Conservation (phyloP, 2,113 vertebrate genomes). For the Suricata suricatta region DNA sequence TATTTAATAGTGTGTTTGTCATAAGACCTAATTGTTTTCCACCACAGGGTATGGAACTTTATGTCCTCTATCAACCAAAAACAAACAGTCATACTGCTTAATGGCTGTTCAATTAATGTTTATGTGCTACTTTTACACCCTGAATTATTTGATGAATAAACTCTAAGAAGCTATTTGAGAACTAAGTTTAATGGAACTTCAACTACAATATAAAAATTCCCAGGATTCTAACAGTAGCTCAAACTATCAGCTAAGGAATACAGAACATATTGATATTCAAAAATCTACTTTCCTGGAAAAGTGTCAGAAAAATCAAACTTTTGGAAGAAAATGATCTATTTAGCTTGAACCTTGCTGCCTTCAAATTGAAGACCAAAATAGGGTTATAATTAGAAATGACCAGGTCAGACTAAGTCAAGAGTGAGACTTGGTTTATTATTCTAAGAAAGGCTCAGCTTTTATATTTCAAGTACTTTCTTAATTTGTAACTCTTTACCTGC, state of each 20-base stretch:
- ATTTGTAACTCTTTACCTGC: conserved; percentile 7
- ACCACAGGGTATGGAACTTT: conserved; percentile 80
- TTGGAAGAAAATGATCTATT: background rate
- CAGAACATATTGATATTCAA: background rate
- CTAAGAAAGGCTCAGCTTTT: background rate
- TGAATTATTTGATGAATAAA: conserved; percentile 77
- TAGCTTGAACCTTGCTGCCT: background rate
- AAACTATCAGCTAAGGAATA: background rate
- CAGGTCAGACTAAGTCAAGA: conserved; percentile 30
- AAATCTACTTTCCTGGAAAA: background rate
- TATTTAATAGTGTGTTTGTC: conserved; percentile 79
- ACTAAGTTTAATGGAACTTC: conserved; percentile 71
- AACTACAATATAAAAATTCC: conserved; percentile 60
- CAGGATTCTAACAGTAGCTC: background rate
- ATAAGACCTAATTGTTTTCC: conserved; percentile 81
- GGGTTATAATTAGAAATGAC: conserved; percentile 49
- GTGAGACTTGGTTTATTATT: conserved; percentile 42
- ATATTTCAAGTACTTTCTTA: conserved; percentile 42
- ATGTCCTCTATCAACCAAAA: conserved; percentile 81
- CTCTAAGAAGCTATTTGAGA: conserved; percentile 72
- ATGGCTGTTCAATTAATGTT: conserved; percentile 83
- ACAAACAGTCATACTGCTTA: conserved; percentile 79
- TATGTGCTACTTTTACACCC: conserved; percentile 78
- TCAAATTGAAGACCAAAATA: conserved; percentile 50
- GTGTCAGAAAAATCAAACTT: conserved; percentile 26